These are phyloP conservation scores for Trematomus loennbergii DNA, from an alignment of 2,113 vertebrate genomes.

Conservation along the genomic window DNA sequence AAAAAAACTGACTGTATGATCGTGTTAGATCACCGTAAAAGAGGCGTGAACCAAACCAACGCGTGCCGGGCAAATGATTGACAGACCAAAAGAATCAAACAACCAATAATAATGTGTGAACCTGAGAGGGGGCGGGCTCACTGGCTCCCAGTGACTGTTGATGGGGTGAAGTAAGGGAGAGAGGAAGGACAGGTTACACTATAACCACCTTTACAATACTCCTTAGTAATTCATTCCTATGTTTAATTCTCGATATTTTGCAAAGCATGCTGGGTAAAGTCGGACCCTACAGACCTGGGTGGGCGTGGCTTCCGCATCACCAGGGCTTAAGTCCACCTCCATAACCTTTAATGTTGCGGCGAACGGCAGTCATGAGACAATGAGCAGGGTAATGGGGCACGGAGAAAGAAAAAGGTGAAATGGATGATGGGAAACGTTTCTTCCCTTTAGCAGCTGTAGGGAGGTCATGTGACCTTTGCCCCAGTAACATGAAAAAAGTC, in stretches of 20 bases:
- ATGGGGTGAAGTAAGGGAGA: slow-evolving; percentile 40
- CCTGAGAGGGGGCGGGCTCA: slow-evolving; percentile 62
- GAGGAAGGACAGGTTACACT: slow-evolving; percentile 50
- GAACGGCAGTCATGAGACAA: slow-evolving; percentile 80
- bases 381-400: slow-evolving; percentile 43
- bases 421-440: slow-evolving; percentile 85
- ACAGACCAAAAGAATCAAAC: slow-evolving; percentile 57
- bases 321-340: slow-evolving; percentile 81
- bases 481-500: slow-evolving; percentile 10
- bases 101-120: slow-evolving; percentile 58
- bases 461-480: slow-evolving; percentile 45
- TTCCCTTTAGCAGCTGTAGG: slow-evolving; percentile 51
- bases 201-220: not conserved
- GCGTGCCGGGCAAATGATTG: slow-evolving; percentile 31
- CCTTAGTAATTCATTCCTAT: not conserved
- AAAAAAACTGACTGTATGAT: slow-evolving; percentile 27
- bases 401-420: slow-evolving; percentile 78
- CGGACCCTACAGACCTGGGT: slow-evolving; percentile 88
- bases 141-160: slow-evolving; percentile 67
- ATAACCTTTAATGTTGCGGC: slow-evolving; percentile 81
- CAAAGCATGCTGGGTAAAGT: slow-evolving; percentile 70
- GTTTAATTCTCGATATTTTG: not conserved
- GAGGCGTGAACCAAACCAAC: slow-evolving; percentile 19
- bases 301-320: slow-evolving; percentile 65
- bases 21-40: slow-evolving; percentile 21